Evolutionary conservation across 2,888 invertebrate species (phyloP).

Genomic region (Hymenopus coronatus): DNA sequence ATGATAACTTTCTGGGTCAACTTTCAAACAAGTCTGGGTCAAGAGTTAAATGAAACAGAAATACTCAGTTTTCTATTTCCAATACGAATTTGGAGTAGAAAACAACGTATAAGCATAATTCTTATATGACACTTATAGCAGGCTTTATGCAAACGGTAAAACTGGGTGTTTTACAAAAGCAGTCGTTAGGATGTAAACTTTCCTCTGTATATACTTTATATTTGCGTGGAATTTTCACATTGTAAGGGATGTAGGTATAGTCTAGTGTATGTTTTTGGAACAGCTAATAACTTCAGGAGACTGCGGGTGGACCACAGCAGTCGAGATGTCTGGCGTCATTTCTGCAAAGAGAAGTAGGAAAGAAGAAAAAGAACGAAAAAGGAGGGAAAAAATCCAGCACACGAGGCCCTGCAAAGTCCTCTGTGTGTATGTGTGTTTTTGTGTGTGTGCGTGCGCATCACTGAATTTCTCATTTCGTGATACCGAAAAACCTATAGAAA

Average conservation of each 20-base stretch:
- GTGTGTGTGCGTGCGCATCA: neutral
- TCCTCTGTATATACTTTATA: too few relatives aligned
- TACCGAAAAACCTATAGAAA: neutral
- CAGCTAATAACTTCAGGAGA: neutral
- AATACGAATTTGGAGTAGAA: too few relatives aligned
- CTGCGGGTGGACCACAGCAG: slow-evolving; percentile 2
- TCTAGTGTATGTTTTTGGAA: neutral
- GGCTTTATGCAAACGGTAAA: too few relatives aligned
- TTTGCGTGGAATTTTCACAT: too few relatives aligned
- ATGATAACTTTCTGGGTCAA: too few relatives aligned
- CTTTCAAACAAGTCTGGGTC: too few relatives aligned
- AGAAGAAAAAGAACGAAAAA: neutral
- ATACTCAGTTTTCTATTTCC: too few relatives aligned
- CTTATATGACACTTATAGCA: too few relatives aligned
- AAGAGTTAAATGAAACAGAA: too few relatives aligned
- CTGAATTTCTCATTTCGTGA: neutral
- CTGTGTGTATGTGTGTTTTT: neutral
- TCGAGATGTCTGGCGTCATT: slow-evolving; percentile 16
- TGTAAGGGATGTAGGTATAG: neutral
- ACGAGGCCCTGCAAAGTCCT: neutral
- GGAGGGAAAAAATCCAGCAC: neutral
- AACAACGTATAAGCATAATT: too few relatives aligned
- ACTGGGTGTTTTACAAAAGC: too few relatives aligned
- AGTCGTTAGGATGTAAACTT: too few relatives aligned
- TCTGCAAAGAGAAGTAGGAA: neutral